These are phyloP conservation scores for Phacellophora camtschatica DNA, from an alignment of 30 jellyfish, hydroid and myxozoan species.

Conservation along the genomic window DNA sequence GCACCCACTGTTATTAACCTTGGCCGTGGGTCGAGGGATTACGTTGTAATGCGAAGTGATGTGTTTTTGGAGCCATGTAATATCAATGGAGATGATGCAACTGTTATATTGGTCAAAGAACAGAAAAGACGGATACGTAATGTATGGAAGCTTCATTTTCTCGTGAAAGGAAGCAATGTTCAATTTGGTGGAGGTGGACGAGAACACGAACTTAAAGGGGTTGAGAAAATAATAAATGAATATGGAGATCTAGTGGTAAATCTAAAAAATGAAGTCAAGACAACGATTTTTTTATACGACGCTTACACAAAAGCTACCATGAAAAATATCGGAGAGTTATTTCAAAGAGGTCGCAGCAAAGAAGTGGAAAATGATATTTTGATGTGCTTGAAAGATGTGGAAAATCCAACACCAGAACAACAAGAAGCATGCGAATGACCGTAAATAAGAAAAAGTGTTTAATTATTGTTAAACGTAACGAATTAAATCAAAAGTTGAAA, in stretches of 20 bases:
- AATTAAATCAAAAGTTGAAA: no score
- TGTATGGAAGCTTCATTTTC: background rate
- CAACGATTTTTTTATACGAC: background rate
- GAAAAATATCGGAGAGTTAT: background rate
- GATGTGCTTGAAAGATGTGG: background rate
- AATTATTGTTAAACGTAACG: no score
- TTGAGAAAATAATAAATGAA: constrained; percentile 12
- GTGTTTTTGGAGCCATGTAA: constrained; percentile 18
- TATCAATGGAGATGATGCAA: background rate
- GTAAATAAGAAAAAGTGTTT: no score
- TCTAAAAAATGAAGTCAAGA: background rate
- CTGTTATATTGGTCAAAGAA: background rate
- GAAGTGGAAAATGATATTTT: background rate
- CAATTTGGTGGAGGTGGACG: background rate
- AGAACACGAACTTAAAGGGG: background rate
- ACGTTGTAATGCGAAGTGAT: constrained; percentile 1
- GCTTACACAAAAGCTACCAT: background rate
- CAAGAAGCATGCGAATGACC: background rate
- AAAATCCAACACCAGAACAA: background rate
- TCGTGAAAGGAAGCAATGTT: background rate
- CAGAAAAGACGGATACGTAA: background rate
- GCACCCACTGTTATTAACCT: background rate
- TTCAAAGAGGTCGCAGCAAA: background rate
- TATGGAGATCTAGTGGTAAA: background rate
- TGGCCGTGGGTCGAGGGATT: background rate